Base-by-base conservation (phyloP, 2,113 vertebrate genomes). In the Ailuropoda melanoleuca region DNA sequence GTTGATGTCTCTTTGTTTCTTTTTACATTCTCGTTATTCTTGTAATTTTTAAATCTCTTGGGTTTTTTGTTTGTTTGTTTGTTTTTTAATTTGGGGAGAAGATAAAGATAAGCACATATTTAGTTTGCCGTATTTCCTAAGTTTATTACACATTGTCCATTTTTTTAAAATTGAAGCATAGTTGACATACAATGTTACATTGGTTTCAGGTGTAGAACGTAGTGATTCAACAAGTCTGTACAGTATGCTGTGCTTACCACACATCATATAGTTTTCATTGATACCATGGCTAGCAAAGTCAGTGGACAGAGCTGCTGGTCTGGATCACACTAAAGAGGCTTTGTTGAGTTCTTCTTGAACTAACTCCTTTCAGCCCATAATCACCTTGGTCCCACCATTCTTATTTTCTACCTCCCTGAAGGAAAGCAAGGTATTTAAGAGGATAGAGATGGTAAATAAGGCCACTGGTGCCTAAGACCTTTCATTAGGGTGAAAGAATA, bases 361-460 rank as follows among this genome's bases (percentile, higher is more conserved):
- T 48, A 75, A 19, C 17, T 95, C 13, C 60, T 62, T 80, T 53
- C 3, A 55, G 31, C 5, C 9, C n/a, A 23, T 60, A 75, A 26
- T 74, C 18, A 78, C 80, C 37, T 62, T 83, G 68, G 37, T 48
- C 34, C 31, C 39, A 11, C 15, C 18, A 23, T 58, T 60, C 15
- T 75, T 39, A 70, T 92, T 94, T 15, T 74, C 10, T 3, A 18
- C 53, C 17, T 86, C 4, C 53, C 12, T 10, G 1, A 34, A 93
- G 64, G 72, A 13, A 89, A 89, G 12, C 48, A 72, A 86, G n/a
- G 3, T 85, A 19, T 83, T 92, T 87, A 88, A 97, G n/a, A 94
- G 85, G 21, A n/a, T 31, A 24, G 18, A 29, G 31, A 23, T 17
- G 56, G 0, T 93, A 46, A 34, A 48, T 83, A 93, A 93, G 12